These are phyloP conservation scores for Megaptera novaeangliae DNA, from an alignment of 2,113 vertebrate genomes.

Conservation along the genomic window DNA sequence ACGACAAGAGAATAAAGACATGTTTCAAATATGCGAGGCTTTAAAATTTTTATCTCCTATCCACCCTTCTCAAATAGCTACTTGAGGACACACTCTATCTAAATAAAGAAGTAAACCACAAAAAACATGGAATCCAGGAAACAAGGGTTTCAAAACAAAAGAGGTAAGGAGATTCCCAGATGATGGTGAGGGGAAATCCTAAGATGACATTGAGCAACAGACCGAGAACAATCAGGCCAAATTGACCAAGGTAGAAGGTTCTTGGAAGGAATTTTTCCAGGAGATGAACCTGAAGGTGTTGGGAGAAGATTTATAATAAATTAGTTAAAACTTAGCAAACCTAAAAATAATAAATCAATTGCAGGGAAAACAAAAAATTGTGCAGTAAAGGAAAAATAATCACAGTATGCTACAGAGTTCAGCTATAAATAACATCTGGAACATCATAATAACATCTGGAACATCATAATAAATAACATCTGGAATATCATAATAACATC, in stretches of 20 bases:
- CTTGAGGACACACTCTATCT: background rate
- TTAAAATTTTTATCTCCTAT: background rate
- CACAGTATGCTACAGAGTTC: background rate
- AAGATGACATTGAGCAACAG: background rate
- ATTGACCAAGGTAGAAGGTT: background rate
- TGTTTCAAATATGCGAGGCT: background rate
- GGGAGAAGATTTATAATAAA: background rate
- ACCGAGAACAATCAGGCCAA: background rate
- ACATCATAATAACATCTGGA: background rate
- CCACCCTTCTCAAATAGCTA: slow-evolving; percentile 20
- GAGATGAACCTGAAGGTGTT: background rate
- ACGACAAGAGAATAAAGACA: background rate
- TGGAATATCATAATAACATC: background rate
- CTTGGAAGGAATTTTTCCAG: background rate
- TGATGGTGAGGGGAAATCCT: background rate
- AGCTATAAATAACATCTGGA: background rate
- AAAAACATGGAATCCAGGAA: background rate
- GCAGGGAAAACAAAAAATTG: background rate
- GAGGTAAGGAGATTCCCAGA: background rate
- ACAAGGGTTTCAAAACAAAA: background rate
- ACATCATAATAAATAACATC: background rate
- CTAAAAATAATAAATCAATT: background rate
- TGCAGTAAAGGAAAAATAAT: slow-evolving; percentile 2
- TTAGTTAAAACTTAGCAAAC: background rate
- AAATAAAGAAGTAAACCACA: background rate